These are phyloP conservation scores for Trematomus loennbergii DNA, from an alignment of 2,113 vertebrate genomes.

Conservation along the genomic window DNA sequence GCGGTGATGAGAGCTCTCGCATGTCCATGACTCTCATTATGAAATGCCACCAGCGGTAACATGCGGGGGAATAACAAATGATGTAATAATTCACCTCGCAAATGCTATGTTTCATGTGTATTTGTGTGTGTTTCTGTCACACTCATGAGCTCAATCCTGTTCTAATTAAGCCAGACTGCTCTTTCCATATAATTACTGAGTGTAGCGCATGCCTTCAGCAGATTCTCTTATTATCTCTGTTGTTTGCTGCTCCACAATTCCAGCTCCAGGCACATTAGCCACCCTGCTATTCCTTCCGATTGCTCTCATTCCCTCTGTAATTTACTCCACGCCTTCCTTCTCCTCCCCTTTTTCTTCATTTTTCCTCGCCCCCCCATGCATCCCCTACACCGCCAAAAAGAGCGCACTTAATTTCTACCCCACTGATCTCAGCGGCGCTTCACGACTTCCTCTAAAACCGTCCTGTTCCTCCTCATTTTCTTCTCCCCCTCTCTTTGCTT, in stretches of 20 bases:
- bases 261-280: slow-evolving; percentile 54
- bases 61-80: slow-evolving; percentile 33
- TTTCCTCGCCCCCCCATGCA: slow-evolving; percentile 18
- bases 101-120: slow-evolving; percentile 27
- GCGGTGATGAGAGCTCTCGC: slow-evolving; percentile 10
- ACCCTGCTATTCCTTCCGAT: slow-evolving; percentile 57
- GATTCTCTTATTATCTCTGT: slow-evolving; percentile 70
- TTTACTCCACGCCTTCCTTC: slow-evolving; percentile 49
- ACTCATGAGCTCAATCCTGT: slow-evolving; percentile 59
- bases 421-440: slow-evolving; percentile 29
- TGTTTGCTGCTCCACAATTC: slow-evolving; percentile 59
- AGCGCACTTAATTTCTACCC: slow-evolving; percentile 39
- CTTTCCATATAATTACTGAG: slow-evolving; percentile 72
- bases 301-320: slow-evolving; percentile 50
- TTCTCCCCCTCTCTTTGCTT: background rate
- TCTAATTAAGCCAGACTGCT: slow-evolving; percentile 72
- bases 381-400: slow-evolving; percentile 17
- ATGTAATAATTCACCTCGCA: slow-evolving; percentile 67
- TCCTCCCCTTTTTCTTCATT: slow-evolving; percentile 30
- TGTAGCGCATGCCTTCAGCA: slow-evolving; percentile 58
- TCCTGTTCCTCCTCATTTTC: background rate
- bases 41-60: slow-evolving; percentile 59
- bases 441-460: slow-evolving; percentile 1
- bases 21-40: slow-evolving; percentile 50
- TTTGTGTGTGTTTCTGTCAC: slow-evolving; percentile 27